Percentiles rank a stretch among this genome's conserved stretches.
Conservation (phyloP, 1,140 invertebrate genomes). For the Planococcus citri region DNA sequence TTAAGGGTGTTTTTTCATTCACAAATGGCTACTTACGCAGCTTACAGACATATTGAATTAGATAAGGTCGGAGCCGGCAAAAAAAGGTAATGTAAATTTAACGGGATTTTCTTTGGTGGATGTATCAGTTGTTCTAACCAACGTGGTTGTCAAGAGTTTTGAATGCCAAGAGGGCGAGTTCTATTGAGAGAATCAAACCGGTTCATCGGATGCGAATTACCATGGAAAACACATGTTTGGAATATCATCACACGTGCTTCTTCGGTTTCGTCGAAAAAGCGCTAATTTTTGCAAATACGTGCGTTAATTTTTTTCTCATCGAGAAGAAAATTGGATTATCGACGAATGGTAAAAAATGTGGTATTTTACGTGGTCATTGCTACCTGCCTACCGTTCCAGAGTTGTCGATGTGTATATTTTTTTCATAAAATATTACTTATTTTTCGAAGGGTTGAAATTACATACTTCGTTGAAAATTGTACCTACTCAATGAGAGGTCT, state of each 20-base stretch:
- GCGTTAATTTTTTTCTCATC: too few species aligned
- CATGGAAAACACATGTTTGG: too few species aligned
- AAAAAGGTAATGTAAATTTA: slow-evolving; percentile 41
- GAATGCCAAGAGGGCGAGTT: not conserved
- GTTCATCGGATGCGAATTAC: not conserved
- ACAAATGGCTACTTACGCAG: slow-evolving; percentile 53
- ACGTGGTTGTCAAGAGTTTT: not conserved
- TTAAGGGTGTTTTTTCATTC: not conserved
- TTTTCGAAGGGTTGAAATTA: too few species aligned
- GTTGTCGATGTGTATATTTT: not conserved
- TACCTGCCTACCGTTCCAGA: too few species aligned
- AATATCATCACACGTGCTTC: too few species aligned
- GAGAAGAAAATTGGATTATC: too few species aligned
- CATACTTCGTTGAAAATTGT: too few species aligned
- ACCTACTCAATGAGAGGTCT: not conserved
- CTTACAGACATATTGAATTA: slow-evolving; percentile 54
- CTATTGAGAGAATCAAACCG: not conserved
- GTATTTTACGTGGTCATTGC: too few species aligned
- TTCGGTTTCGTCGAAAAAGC: not conserved
- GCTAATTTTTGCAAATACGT: not conserved
- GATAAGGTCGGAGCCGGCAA: slow-evolving; percentile 57
- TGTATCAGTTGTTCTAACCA: too few species aligned
- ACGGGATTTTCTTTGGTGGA: not conserved
- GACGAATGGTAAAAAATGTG: too few species aligned
- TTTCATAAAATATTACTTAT: too few species aligned